Evolutionary conservation across 2,888 invertebrate genomes (phyloP), one percentile per base, ranked within the genome.

Genomic region (Ophonus ardosiacus): DNA sequence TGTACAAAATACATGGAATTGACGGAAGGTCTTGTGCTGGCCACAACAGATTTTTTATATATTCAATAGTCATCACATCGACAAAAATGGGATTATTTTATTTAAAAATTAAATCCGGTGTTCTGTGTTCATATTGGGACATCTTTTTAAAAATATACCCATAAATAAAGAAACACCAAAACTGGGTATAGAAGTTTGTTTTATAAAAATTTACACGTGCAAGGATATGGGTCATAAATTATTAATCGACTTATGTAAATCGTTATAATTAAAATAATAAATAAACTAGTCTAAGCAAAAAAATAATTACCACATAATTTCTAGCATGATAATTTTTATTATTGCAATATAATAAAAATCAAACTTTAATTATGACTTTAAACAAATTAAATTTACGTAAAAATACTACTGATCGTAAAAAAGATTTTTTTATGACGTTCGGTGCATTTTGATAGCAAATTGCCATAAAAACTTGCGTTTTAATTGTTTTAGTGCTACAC

Each of bases 391-490:
- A 74, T 10, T 10, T 74, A 40, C 71, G 71, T 74, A 74, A 74
- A 74, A 74, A n/a, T 74, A 40, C 40, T 43, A 71, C 43, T 74
- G 13, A 18, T 74, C 71, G 18, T 74, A 74, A 74, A 74, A 31
- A 24, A 40, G 43, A 8, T 51, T 74, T 74, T 74, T 74, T 74
- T 43, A 74, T 43, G 71, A 74, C 71, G 15, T 74, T 13, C 8
- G 40, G 13, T 74, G 71, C 71, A 74, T 74, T 74, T 74, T 74
- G 71, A 74, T 74, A 74, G 71, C 43, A 74, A 18, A 18, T 74
- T 43, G 71, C 43, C 18, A 74, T 74, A 74, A 74, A 74, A 74
- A 74, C 43, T 43, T 15, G 43, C 15, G 17, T 74, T 43, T 43
- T 43, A 74, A 74, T 74, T 74, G 43, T 43, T 74, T 68, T 74